Percentiles rank a stretch among this genome's conserved stretches.
These are phyloP conservation scores for Metallyticus violacea DNA, from an alignment of 2,888 invertebrate species.

Conservation along the genomic window DNA sequence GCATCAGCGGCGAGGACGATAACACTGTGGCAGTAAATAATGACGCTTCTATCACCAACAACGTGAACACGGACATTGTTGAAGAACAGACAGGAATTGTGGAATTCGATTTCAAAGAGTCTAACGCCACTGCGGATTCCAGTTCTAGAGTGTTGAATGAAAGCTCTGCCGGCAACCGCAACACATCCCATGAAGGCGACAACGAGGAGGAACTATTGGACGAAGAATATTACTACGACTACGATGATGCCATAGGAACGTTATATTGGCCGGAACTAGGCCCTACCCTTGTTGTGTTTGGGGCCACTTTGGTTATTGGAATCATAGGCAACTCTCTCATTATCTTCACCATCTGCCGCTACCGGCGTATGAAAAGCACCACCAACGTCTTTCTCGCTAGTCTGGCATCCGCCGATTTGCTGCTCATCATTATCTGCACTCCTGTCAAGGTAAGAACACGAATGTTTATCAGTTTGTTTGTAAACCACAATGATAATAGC, in stretches of 20 bases:
- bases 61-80: neutral
- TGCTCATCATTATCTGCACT: conserved; percentile 66
- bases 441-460: conserved; percentile 60
- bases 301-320: conserved; percentile 58
- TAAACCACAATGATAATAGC: too few relatives aligned
- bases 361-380: conserved; percentile 56
- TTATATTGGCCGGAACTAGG: conserved; percentile 56
- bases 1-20: neutral
- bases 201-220: conserved; percentile 1
- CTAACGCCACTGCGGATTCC: neutral
- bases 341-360: conserved; percentile 55
- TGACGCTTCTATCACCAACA: neutral
- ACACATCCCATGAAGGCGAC: neutral
- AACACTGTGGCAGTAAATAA: neutral
- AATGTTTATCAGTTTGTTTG: too few relatives aligned
- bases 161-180: neutral
- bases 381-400: conserved; percentile 69
- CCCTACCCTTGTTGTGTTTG: conserved; percentile 57
- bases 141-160: neutral
- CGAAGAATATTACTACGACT: conserved; percentile 50
- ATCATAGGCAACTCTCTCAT: conserved; percentile 58
- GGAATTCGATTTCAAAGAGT: neutral
- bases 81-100: neutral
- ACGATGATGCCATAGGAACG: conserved; percentile 48
- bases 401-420: conserved; percentile 65